Evolutionary conservation across 2,888 invertebrate genomes (phyloP).

Genomic region (Drosophila melanosoma): DNA sequence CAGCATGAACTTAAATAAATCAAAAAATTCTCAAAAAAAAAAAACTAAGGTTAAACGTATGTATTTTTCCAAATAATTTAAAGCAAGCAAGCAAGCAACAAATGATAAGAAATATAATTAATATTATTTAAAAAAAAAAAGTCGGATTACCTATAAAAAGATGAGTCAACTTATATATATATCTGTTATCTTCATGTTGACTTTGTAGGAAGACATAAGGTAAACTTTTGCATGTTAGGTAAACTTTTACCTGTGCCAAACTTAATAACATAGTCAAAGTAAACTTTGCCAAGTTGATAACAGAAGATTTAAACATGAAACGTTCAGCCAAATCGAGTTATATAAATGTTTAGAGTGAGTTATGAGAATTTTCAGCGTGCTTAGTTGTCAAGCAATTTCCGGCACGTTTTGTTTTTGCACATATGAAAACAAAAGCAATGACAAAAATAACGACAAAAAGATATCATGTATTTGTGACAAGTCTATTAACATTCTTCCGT

Average conservation of each 20-base stretch:
- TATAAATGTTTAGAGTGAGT: constrained; percentile 55
- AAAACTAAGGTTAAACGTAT: neutral
- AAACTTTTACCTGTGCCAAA: neutral
- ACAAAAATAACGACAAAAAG: constrained; percentile 12
- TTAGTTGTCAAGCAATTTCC: constrained; percentile 70
- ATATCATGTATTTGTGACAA: constrained; percentile 52
- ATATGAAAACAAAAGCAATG: constrained; percentile 27
- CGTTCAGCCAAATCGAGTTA: constrained; percentile 52
- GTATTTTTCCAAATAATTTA: neutral
- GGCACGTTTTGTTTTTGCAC: constrained; percentile 68
- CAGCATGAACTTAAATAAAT: neutral
- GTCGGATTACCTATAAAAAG: neutral
- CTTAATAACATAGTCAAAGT: constrained; percentile 4
- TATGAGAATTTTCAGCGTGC: constrained; percentile 53
- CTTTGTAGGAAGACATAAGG: neutral
- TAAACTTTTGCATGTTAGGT: neutral
- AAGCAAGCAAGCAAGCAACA: neutral
- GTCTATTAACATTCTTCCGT: constrained; percentile 52
- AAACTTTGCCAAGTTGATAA: neutral
- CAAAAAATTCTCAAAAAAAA: neutral
- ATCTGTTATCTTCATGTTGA: constrained; percentile 2
- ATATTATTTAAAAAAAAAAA: neutral
- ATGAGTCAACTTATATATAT: neutral
- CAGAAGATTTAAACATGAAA: constrained; percentile 45
- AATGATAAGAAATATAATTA: neutral